These are phyloP conservation scores for Pandion haliaetus DNA, from an alignment of 2,113 vertebrate species.

Conservation along the genomic window DNA sequence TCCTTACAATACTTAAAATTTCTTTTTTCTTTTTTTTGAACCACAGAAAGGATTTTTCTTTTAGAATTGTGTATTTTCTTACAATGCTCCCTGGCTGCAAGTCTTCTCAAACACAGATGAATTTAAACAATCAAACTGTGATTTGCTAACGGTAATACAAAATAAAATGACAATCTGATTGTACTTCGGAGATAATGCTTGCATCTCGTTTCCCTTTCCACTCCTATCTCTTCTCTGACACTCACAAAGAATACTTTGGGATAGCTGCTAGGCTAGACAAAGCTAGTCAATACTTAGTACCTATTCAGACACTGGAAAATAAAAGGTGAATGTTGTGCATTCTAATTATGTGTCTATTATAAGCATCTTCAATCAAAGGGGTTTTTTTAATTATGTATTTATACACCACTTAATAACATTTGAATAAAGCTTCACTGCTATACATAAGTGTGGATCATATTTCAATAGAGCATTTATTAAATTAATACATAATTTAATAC, in stretches of 20 bases:
- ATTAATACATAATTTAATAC: not conserved
- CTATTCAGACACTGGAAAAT: not conserved
- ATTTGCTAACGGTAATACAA: not conserved
- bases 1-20: not conserved
- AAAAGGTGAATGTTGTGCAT: not conserved
- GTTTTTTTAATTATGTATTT: not conserved
- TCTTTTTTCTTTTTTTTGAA: not conserved
- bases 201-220: not conserved
- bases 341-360: not conserved
- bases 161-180: not conserved
- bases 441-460: not conserved
- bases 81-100: not conserved
- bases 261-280: not conserved
- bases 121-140: conserved; percentile 2
- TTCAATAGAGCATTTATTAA: not conserved
- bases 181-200: not conserved
- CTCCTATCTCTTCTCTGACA: not conserved
- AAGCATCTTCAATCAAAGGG: not conserved
- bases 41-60: not conserved
- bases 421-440: not conserved
- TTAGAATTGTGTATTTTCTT: not conserved
- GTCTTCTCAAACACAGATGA: not conserved
- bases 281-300: not conserved
- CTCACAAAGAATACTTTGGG: not conserved
- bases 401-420: not conserved